These are phyloP conservation scores for Salvelinus fontinalis DNA, from an alignment of 2,113 vertebrate species.

Conservation along the genomic window DNA sequence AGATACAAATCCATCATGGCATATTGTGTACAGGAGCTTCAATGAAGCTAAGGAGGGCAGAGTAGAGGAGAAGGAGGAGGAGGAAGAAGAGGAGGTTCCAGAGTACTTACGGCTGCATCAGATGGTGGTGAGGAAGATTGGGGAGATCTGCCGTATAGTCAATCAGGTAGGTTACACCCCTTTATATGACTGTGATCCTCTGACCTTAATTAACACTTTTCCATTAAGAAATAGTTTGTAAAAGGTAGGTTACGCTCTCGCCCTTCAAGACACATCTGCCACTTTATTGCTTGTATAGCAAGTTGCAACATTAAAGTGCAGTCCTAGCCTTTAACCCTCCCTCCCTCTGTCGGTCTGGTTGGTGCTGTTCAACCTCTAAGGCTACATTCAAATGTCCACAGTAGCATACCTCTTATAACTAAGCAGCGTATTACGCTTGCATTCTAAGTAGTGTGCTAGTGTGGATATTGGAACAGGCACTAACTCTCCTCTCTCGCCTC, in stretches of 20 bases:
- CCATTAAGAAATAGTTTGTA: background rate
- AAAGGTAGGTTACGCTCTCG: background rate
- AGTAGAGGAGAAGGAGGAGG: conserved; percentile 46
- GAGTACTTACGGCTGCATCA: conserved; percentile 87
- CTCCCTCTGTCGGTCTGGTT: background rate
- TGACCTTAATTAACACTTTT: background rate
- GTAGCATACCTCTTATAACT: too few species aligned
- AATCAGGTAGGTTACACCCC: conserved; percentile 59
- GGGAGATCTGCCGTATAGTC: conserved; percentile 92
- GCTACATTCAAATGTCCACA: too few species aligned
- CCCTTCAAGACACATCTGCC: too few species aligned
- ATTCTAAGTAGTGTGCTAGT: too few species aligned
- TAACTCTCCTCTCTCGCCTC: too few species aligned
- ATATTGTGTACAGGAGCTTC: conserved; percentile 55
- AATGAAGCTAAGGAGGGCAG: conserved; percentile 47
- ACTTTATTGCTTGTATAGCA: too few species aligned
- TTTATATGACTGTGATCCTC: background rate
- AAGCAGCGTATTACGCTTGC: too few species aligned
- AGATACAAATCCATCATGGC: conserved; percentile 12
- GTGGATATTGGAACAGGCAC: too few species aligned
- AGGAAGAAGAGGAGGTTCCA: conserved; percentile 73
- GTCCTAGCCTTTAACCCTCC: too few species aligned
- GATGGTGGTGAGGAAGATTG: conserved; percentile 85
- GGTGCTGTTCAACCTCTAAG: too few species aligned
- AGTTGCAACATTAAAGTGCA: too few species aligned